Evolutionary conservation across 1,140 invertebrate species (phyloP).

Genomic region (Diuraphis noxia): DNA sequence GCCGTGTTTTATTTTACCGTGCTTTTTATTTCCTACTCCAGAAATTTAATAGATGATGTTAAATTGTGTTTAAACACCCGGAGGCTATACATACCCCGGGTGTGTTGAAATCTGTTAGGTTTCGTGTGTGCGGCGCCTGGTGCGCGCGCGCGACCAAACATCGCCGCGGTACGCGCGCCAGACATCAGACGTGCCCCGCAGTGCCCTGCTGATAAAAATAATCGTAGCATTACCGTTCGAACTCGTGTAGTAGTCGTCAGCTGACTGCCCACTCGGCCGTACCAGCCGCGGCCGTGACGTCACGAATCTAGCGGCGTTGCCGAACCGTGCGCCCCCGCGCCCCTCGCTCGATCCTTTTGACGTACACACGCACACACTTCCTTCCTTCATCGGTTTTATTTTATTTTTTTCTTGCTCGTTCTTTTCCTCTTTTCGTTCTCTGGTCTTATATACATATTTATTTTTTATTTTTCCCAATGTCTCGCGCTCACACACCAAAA

Average conservation of each 20-base stretch:
- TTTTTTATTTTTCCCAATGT: conserved; percentile 1
- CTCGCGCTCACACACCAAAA: neutral
- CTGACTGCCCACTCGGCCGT: conserved; percentile 53
- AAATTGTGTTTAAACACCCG: too few relatives aligned
- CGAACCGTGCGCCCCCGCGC: conserved; percentile 1
- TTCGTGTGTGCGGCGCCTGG: neutral
- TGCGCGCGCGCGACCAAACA: neutral
- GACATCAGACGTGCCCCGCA: conserved; percentile 54
- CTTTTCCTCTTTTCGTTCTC: conserved; percentile 22
- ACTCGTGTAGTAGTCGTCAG: conserved; percentile 25
- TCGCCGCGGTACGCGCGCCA: conserved; percentile 43
- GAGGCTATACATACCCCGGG: too few relatives aligned
- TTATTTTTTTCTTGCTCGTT: conserved; percentile 12
- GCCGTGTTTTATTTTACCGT: too few relatives aligned
- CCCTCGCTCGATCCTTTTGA: neutral
- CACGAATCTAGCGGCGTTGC: conserved; percentile 39
- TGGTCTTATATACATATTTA: neutral
- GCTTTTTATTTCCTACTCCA: too few relatives aligned
- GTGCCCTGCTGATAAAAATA: conserved; percentile 52
- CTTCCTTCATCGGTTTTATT: conserved; percentile 24
- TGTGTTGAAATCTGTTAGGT: neutral
- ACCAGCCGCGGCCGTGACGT: conserved; percentile 51
- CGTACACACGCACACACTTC: neutral
- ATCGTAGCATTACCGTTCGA: conserved; percentile 53
- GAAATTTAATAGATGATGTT: too few relatives aligned